Evolutionary conservation across 2,888 invertebrate genomes (phyloP).

Genomic region (Hirtodrosophila trivittata): DNA sequence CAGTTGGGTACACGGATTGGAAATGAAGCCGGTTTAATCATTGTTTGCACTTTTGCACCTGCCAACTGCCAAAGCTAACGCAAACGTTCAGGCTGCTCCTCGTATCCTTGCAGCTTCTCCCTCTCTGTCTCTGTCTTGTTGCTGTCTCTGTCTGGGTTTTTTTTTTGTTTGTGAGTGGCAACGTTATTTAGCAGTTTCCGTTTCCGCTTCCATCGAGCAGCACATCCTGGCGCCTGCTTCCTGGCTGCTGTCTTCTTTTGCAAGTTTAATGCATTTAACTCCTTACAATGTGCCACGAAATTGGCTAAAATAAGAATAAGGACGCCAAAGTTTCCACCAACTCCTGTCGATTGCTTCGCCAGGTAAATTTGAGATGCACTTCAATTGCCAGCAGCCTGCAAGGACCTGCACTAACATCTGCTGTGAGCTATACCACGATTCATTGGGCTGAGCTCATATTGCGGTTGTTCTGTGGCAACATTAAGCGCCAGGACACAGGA

Average conservation of each 20-base stretch:
- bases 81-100: constrained; percentile 12
- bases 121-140: constrained; percentile 20
- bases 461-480: constrained; percentile 57
- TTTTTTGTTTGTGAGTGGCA: constrained; percentile 45
- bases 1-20: constrained; percentile 4
- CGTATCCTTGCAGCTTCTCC: neutral
- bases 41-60: constrained; percentile 74
- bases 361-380: constrained; percentile 59
- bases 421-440: too few species aligned
- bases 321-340: constrained; percentile 15
- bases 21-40: constrained; percentile 54
- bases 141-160: constrained; percentile 20
- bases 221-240: constrained; percentile 56
- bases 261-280: constrained; percentile 77
- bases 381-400: constrained; percentile 45
- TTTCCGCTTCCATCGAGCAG: constrained; percentile 65
- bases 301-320: constrained; percentile 68
- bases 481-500: constrained; percentile 43
- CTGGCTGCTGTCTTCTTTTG: constrained; percentile 44
- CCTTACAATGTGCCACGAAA: constrained; percentile 71
- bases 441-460: constrained; percentile 61
- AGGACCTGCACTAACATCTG: too few species aligned
- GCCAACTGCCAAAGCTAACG: constrained; percentile 55
- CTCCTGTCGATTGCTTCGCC: constrained; percentile 53
- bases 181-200: constrained; percentile 78